Conservation (phyloP, 2,888 invertebrate species). For the Cremastinae sp. region DNA sequence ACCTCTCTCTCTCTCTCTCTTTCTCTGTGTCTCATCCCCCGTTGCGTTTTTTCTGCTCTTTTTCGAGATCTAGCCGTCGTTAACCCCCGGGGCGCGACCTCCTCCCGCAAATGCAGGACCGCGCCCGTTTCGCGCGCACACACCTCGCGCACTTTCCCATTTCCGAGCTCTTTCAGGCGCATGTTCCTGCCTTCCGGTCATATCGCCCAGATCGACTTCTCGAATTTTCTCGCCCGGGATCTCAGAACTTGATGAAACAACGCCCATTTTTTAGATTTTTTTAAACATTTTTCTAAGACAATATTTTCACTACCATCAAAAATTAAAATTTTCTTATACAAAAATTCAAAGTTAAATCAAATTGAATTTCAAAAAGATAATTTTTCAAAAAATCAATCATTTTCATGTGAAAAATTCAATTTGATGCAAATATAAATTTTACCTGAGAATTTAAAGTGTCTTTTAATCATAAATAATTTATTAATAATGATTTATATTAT, state of each 20-base stretch:
- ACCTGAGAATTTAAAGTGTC: too few species aligned
- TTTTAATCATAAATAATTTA: too few species aligned
- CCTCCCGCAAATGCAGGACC: conserved; percentile 54
- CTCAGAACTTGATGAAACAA: conserved; percentile 48
- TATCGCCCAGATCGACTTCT: conserved; percentile 49
- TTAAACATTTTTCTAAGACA: too few species aligned
- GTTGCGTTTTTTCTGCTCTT: conserved; percentile 49
- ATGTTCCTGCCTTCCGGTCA: conserved; percentile 24
- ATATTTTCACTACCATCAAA: too few species aligned
- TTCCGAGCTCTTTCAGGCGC: conserved; percentile 28
- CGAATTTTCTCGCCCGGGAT: conserved; percentile 56
- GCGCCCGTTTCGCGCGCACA: conserved; percentile 54
- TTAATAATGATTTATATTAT: too few species aligned
- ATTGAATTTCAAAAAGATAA: too few species aligned
- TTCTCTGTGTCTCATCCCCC: conserved; percentile 55
- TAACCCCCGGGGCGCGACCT: conserved; percentile 48
- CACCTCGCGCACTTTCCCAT: conserved; percentile 52
- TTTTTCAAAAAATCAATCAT: too few species aligned
- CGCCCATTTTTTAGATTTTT: conserved; percentile 49
- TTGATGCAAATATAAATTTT: too few species aligned
- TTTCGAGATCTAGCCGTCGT: conserved; percentile 63
- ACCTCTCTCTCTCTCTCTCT: conserved; percentile 68
- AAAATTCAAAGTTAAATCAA: too few species aligned
- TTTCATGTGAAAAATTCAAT: too few species aligned
- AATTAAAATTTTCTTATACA: too few species aligned